These are phyloP conservation scores for Leptopilina myrica DNA, from an alignment of 2,888 invertebrate genomes.

Conservation along the genomic window DNA sequence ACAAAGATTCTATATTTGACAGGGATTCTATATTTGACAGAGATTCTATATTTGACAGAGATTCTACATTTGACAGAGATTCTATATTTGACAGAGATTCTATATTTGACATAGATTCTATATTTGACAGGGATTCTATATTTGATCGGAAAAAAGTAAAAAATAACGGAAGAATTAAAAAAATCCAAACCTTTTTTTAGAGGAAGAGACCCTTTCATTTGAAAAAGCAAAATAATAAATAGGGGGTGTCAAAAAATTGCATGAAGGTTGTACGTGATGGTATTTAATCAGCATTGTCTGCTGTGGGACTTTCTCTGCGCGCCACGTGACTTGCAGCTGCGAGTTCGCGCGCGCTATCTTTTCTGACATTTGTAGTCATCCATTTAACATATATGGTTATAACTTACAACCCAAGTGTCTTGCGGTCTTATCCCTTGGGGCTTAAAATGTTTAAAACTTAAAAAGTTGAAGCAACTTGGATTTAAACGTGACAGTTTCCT, in stretches of 20 bases:
- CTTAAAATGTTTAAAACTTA: constrained; percentile 15
- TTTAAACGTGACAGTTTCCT: constrained; percentile 42
- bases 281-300: constrained; percentile 64
- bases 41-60: no score
- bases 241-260: constrained; percentile 4
- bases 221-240: neutral
- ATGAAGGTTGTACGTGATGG: constrained; percentile 50
- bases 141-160: no score
- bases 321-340: constrained; percentile 40
- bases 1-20: no score
- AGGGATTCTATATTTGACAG: no score
- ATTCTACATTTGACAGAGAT: no score
- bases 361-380: constrained; percentile 42
- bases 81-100: no score
- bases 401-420: constrained; percentile 38
- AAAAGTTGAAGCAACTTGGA: constrained; percentile 29
- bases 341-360: constrained; percentile 20
- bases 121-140: no score
- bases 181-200: no score
- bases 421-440: constrained; percentile 27
- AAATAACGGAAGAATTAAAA: no score
- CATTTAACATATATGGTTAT: constrained; percentile 47
- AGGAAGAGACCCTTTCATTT: no score
- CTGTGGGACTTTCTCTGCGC: constrained; percentile 59
- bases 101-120: no score